phyloP scores from a whole-genome alignment of 2,113 vertebrate species.

The Plotosus lineatus region DNA sequence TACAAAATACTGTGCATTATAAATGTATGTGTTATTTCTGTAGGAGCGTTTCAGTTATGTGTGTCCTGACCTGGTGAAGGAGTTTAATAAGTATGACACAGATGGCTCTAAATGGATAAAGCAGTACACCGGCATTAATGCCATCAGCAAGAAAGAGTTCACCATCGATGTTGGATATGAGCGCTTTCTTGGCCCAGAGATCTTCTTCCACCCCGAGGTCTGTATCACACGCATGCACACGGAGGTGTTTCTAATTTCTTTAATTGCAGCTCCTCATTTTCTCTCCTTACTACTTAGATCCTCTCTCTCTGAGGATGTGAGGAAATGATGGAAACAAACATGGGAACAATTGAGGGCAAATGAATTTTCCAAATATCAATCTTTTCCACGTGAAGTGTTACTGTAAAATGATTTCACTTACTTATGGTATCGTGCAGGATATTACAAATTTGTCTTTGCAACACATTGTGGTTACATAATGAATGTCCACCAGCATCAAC shows the following conservation, averaged over 20 bases:
- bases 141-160: constrained; percentile 98
- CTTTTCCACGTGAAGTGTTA: not conserved
- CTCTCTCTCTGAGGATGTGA: not conserved
- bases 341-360: not conserved
- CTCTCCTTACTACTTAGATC: not conserved
- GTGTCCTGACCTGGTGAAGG: constrained; percentile 97
- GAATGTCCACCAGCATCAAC: not conserved
- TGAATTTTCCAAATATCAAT: not conserved
- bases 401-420: not conserved
- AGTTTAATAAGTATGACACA: constrained; percentile 97
- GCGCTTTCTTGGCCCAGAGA: constrained; percentile 95
- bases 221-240: constrained; percentile 7
- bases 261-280: not conserved
- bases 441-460: not conserved
- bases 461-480: not conserved
- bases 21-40: not conserved
- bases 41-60: constrained; percentile 97
- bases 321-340: not conserved
- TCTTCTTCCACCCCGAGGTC: constrained; percentile 98
- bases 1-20: not conserved
- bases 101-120: constrained; percentile 98
- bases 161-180: constrained; percentile 97
- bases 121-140: constrained; percentile 95
- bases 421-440: not conserved
- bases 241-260: constrained; percentile 1